These are phyloP conservation scores for Caenorhabditis uteleia DNA, from an alignment of 2,888 invertebrate species.

Conservation along the genomic window DNA sequence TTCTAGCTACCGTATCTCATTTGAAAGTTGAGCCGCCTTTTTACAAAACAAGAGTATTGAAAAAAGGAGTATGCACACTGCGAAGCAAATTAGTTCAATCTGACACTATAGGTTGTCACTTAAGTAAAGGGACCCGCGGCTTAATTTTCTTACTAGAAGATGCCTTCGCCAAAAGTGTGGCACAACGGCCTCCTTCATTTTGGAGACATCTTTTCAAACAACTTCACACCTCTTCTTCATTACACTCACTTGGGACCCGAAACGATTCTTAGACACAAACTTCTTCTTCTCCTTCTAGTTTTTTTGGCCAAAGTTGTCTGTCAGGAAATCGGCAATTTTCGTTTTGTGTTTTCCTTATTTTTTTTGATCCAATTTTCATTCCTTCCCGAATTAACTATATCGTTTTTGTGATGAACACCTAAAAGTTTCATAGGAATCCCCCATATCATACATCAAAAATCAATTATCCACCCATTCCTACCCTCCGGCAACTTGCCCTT, in stretches of 20 bases:
- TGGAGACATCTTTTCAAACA: background rate
- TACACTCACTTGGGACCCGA: constrained; percentile 17
- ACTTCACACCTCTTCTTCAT: constrained; percentile 24
- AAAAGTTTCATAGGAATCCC: too few relatives aligned
- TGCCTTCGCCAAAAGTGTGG: background rate
- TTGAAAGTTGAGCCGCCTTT: too few relatives aligned
- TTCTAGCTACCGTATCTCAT: too few relatives aligned
- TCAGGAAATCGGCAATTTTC: constrained; percentile 38
- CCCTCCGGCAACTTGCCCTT: too few relatives aligned
- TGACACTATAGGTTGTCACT: constrained; percentile 47
- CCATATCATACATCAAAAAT: too few relatives aligned
- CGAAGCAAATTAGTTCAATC: constrained; percentile 46
- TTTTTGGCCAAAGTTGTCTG: constrained; percentile 7
- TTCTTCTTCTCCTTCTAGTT: background rate
- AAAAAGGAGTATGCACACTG: constrained; percentile 5
- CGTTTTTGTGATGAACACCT: too few relatives aligned
- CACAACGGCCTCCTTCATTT: background rate
- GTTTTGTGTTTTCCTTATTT: constrained; percentile 15
- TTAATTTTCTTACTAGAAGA: too few relatives aligned
- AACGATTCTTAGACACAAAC: background rate
- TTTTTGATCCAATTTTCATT: too few relatives aligned
- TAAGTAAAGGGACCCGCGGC: constrained; percentile 21
- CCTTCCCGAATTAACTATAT: too few relatives aligned
- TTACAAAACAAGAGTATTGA: constrained; percentile 1
- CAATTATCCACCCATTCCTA: too few relatives aligned